A percentile compares a stretch with the other conserved stretches of the same genome.
Conservation (phyloP, 2,797 vertebrate genomes). For the Leucoraja ocellata region DNA sequence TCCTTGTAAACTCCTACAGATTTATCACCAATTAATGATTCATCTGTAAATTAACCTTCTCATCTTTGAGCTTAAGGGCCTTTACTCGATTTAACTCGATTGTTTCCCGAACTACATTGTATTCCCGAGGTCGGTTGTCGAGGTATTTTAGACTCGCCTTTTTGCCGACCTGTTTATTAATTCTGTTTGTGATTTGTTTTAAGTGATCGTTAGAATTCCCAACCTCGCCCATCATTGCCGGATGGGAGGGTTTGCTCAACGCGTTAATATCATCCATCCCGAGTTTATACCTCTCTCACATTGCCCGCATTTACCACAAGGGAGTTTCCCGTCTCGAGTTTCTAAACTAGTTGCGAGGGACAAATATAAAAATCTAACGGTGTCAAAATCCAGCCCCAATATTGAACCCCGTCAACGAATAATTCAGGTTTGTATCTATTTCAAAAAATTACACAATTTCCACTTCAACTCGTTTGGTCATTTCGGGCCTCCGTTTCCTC, state of each 20-base stretch:
- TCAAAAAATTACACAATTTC: not conserved
- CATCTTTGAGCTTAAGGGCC: not conserved
- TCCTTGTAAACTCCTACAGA: too few relatives aligned
- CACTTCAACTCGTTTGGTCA: too few relatives aligned
- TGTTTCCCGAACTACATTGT: not conserved
- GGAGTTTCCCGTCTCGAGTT: too few relatives aligned
- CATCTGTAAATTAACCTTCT: not conserved
- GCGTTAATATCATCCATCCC: not conserved
- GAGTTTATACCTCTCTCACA: not conserved
- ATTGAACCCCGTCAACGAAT: not conserved
- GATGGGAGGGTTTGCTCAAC: not conserved
- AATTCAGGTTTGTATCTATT: not conserved
- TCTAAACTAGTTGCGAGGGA: not conserved
- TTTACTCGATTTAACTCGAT: not conserved
- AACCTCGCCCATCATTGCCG: not conserved
- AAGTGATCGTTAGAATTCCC: not conserved
- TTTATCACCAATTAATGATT: not conserved
- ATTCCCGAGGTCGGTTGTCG: too few relatives aligned
- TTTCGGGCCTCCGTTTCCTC: too few relatives aligned
- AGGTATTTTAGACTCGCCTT: not conserved
- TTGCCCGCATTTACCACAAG: too few relatives aligned
- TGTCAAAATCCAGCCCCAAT: not conserved
- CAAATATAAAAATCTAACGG: not conserved
- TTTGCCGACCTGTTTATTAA: not conserved
- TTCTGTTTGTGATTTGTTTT: not conserved